Base-by-base conservation (phyloP, 2,888 invertebrate genomes). In the Polietes domitor region DNA sequence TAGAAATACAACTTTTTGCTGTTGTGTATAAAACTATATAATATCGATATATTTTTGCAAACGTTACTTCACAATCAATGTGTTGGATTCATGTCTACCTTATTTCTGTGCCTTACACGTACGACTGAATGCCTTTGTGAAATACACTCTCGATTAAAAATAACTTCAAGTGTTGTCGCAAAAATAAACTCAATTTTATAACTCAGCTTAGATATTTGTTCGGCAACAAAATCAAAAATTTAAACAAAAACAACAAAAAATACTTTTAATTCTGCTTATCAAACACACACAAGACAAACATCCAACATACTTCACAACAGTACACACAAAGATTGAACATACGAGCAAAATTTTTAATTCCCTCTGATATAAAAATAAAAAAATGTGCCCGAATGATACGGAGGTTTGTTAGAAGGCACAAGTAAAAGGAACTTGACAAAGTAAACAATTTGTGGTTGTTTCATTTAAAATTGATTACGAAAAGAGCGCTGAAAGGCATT, bases 391-490 rank as follows among this genome's bases (percentile, higher is more conserved):
- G 47, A 2, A 47, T 47, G n/a, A n/a, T n/a, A n/a, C 12, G 1
- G 47, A 47, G 3, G n/a, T n/a, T n/a, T 47, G 47, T 47, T n/a
- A n/a, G 15, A 4, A 1, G 47, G n/a, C 47, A 47, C 47, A 47
- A 47, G n/a, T 47, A 53, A 53, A 53, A 21, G 9, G 53, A 53
- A 53, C 21, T 53, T 53, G 21, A 21, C 19, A 17, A 53, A 28
- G 17, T 55, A 17, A 72, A 72, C 76, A 77, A 47, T 41, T 73
- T 70, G 71, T 41, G 78, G 78, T 78, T 78, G 15, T 72, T 81
- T 81, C 81, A 77, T 77, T 81, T 76, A 81, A 77, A 81, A 81
- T 81, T 81, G 72, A 81, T 78, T 72, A 63, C 24, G 53, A 53
- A 53, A 53, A 53, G 5, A 53, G 19, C 19, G 53, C 21, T 21